Conservation (phyloP, 2,797 vertebrate species). For the Microctenopoma steveboyesi region DNA sequence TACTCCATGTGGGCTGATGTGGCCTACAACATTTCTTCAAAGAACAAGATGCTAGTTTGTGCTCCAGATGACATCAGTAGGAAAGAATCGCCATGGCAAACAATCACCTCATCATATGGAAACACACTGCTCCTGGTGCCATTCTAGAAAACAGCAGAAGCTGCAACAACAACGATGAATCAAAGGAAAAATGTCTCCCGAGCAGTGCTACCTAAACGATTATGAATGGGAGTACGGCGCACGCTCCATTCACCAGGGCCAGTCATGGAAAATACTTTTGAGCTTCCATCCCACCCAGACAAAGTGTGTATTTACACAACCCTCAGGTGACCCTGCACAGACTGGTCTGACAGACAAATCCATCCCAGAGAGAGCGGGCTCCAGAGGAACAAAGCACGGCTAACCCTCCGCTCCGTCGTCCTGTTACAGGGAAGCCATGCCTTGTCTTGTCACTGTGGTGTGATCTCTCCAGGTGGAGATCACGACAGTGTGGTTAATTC, state of each 20-base stretch:
- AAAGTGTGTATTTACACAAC: conserved; percentile 77
- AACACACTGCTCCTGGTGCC: conserved; percentile 39
- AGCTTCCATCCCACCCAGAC: conserved; percentile 78
- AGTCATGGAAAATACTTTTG: conserved; percentile 78
- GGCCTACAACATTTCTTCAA: conserved; percentile 35
- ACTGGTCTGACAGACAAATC: conserved; percentile 56
- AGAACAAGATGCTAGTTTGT: conserved; percentile 44
- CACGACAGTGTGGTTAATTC: conserved; percentile 30
- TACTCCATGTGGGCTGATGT: conserved; percentile 17
- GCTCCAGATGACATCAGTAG: conserved; percentile 68
- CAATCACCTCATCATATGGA: conserved; percentile 58
- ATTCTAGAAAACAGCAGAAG: conserved; percentile 30
- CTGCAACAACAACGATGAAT: conserved; percentile 57
- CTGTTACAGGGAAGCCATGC: conserved; percentile 4
- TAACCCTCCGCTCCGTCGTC: conserved; percentile 17
- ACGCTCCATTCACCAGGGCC: conserved; percentile 63
- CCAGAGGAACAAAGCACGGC: conserved; percentile 29
- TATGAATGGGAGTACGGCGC: conserved; percentile 43
- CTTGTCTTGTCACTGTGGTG: conserved; percentile 36
- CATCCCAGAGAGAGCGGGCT: conserved; percentile 40
- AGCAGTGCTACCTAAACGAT: conserved; percentile 54
- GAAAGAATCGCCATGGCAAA: conserved; percentile 62
- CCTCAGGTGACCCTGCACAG: conserved; percentile 57
- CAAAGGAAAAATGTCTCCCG: conserved; percentile 24
- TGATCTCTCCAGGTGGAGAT: conserved; percentile 21